A percentile compares a stretch with the other conserved stretches of the same genome.
Conservation (phyloP, 2,888 invertebrate species). For the Apeira syringaria region DNA sequence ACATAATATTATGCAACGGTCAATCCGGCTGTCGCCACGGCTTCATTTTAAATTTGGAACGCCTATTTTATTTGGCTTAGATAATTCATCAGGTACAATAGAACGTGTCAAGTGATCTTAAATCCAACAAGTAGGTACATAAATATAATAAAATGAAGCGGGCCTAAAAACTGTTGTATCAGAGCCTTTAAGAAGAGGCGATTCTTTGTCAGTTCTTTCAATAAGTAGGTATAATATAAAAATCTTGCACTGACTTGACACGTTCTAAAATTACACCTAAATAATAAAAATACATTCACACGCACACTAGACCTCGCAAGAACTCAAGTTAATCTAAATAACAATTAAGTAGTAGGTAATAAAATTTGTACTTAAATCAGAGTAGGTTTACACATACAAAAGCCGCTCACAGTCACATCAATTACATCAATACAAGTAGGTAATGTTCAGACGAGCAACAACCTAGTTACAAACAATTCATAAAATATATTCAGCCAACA, state of each 20-base stretch:
- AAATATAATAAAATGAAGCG: slow-evolving; percentile 14
- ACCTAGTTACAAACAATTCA: slow-evolving; percentile 68
- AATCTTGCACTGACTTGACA: slow-evolving; percentile 53
- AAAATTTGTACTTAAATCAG: slow-evolving; percentile 83
- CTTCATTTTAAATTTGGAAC: slow-evolving; percentile 45
- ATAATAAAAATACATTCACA: slow-evolving; percentile 51
- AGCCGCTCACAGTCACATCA: slow-evolving; percentile 46
- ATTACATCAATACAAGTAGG: slow-evolving; percentile 26
- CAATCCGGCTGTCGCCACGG: slow-evolving; percentile 59
- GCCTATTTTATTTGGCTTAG: slow-evolving; percentile 58
- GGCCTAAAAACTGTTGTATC: slow-evolving; percentile 7
- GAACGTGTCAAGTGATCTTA: slow-evolving; percentile 60
- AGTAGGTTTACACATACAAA: slow-evolving; percentile 63
- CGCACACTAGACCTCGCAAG: slow-evolving; percentile 57
- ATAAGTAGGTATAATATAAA: slow-evolving; percentile 13
- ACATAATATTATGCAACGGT: slow-evolving; percentile 43
- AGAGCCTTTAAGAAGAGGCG: slow-evolving; percentile 20
- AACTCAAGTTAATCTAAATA: slow-evolving; percentile 73
- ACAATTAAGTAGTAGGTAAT: slow-evolving; percentile 62
- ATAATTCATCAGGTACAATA: slow-evolving; percentile 67
- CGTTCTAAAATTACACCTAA: slow-evolving; percentile 59
- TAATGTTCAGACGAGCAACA: slow-evolving; percentile 63
- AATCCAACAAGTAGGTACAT: slow-evolving; percentile 31
- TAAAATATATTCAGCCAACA: slow-evolving; percentile 80
- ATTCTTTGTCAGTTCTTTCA: slow-evolving; percentile 20